Percentiles rank a stretch among this genome's conserved stretches.
Conservation (phyloP, 2,888 invertebrate species). For the Agrilus mali region DNA sequence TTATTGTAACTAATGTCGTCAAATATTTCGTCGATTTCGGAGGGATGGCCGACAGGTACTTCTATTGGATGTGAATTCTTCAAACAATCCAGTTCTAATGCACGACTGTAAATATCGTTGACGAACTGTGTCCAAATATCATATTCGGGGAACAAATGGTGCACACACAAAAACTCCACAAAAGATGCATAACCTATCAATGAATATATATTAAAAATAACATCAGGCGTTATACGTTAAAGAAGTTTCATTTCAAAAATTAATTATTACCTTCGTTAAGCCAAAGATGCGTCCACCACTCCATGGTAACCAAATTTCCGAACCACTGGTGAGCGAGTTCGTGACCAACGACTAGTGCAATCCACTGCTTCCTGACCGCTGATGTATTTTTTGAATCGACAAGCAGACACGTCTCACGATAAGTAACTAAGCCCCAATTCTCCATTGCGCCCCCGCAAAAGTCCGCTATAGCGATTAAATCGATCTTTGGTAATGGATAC, state of each 20-base stretch:
- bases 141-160: slow-evolving; percentile 84
- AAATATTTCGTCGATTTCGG: slow-evolving; percentile 93
- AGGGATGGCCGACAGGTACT: slow-evolving; percentile 85
- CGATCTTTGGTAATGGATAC: slow-evolving; percentile 91
- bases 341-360: slow-evolving; percentile 79
- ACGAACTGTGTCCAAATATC: slow-evolving; percentile 96
- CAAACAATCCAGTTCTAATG: slow-evolving; percentile 74
- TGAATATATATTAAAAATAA: background rate
- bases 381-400: slow-evolving; percentile 86
- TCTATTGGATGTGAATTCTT: slow-evolving; percentile 93
- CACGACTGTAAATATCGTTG: slow-evolving; percentile 74
- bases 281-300: slow-evolving; percentile 96
- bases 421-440: slow-evolving; percentile 91
- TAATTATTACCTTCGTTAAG: slow-evolving; percentile 65
- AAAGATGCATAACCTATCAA: slow-evolving; percentile 55
- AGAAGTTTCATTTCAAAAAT: background rate
- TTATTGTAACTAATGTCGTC: slow-evolving; percentile 94
- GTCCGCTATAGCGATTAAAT: slow-evolving; percentile 90
- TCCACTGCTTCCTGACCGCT: slow-evolving; percentile 66
- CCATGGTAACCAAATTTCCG: slow-evolving; percentile 95
- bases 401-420: slow-evolving; percentile 76
- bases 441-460: slow-evolving; percentile 95
- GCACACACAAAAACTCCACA: slow-evolving; percentile 87
- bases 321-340: slow-evolving; percentile 98
- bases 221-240: too few species aligned